Conservation (phyloP, 1,140 invertebrate genomes). For the Nylanderia fulva region DNA sequence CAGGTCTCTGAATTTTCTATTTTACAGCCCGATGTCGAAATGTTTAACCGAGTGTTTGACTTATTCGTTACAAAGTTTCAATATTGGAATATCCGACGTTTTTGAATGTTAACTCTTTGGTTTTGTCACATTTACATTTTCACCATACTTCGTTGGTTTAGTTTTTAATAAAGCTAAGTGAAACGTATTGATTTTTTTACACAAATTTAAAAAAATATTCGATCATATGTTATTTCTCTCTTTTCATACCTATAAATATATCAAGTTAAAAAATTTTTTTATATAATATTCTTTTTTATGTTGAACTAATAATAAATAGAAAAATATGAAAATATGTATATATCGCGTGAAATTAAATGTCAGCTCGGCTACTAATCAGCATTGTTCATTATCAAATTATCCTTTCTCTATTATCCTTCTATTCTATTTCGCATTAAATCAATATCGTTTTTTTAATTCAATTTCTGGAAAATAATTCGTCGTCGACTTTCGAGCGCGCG, state of each 20-base stretch:
- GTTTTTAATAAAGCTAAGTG: slow-evolving; percentile 5
- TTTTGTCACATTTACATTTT: slow-evolving; percentile 39
- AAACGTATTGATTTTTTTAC: slow-evolving; percentile 21
- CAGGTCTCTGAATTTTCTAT: slow-evolving; percentile 41
- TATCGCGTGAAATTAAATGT: not conserved
- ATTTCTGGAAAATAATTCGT: slow-evolving; percentile 39
- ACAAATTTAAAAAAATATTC: not conserved
- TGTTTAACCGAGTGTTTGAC: slow-evolving; percentile 53
- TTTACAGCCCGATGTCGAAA: slow-evolving; percentile 32
- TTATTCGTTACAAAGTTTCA: slow-evolving; percentile 53
- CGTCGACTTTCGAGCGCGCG: not conserved
- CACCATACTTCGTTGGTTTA: slow-evolving; percentile 20
- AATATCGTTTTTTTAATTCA: slow-evolving; percentile 6
- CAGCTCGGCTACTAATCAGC: not conserved
- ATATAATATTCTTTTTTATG: not conserved
- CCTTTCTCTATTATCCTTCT: too few relatives aligned
- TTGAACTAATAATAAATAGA: not conserved
- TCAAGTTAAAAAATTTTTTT: not conserved
- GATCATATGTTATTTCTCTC: not conserved
- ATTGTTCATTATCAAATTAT: slow-evolving; percentile 15
- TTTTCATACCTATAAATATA: not conserved
- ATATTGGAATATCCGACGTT: slow-evolving; percentile 51
- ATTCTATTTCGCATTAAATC: not conserved
- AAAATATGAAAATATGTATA: too few relatives aligned
- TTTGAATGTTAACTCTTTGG: not conserved